These are phyloP conservation scores for Sphaeridia pumilis DNA, from an alignment of 2,888 invertebrate species.

Conservation along the genomic window DNA sequence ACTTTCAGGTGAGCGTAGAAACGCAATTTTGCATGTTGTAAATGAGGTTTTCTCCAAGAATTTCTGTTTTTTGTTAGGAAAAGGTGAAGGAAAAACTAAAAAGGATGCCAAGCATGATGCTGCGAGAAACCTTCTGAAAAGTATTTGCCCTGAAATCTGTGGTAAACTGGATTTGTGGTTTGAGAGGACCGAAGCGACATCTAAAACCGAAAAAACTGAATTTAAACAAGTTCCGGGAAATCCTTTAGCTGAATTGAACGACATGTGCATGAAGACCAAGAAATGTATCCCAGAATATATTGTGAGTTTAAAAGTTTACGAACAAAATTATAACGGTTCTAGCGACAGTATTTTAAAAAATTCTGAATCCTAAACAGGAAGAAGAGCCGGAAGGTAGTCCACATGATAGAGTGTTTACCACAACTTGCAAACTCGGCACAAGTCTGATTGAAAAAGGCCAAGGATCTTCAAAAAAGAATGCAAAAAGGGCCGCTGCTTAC, in stretches of 20 bases:
- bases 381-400: slow-evolving; percentile 25
- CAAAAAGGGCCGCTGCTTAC: slow-evolving; percentile 31
- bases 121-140: slow-evolving; percentile 21
- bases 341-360: no score
- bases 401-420: slow-evolving; percentile 27
- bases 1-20: no score
- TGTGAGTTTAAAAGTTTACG: slow-evolving; percentile 10
- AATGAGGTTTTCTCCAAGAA: neutral
- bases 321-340: no score
- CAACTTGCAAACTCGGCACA: slow-evolving; percentile 24
- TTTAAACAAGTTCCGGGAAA: slow-evolving; percentile 31
- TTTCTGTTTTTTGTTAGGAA: slow-evolving; percentile 16
- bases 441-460: slow-evolving; percentile 26
- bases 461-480: slow-evolving; percentile 31
- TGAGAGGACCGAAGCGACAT: slow-evolving; percentile 14
- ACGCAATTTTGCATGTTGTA: neutral
- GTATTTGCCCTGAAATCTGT: no score
- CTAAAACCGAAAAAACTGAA: slow-evolving; percentile 16
- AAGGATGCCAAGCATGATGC: slow-evolving; percentile 34
- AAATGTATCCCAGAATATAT: slow-evolving; percentile 29
- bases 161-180: slow-evolving; percentile 3
- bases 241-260: slow-evolving; percentile 34
- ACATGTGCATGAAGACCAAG: slow-evolving; percentile 27
- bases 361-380: slow-evolving; percentile 21
- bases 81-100: slow-evolving; percentile 24